phyloP scores from a whole-genome alignment of 1,140 invertebrate species.

The Lasaia peninsularis region DNA sequence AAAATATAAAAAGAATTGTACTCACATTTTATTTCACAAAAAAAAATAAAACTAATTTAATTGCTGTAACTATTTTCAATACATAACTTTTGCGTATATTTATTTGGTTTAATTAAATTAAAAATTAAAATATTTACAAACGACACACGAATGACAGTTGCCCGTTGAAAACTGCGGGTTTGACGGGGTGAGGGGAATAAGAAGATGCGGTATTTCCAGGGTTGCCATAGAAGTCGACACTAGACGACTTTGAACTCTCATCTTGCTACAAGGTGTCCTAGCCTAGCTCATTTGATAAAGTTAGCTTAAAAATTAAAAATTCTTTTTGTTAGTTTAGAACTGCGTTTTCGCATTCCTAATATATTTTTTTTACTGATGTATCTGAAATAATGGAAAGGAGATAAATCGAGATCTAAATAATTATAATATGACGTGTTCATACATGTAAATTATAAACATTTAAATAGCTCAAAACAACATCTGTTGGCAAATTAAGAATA shows the following conservation, averaged over 20 bases:
- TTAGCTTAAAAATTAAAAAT: no score
- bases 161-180: background rate
- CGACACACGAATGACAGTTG: slow-evolving; percentile 10
- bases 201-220: background rate
- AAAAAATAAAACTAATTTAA: slow-evolving; percentile 13
- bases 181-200: background rate
- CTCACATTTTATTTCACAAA: slow-evolving; percentile 6
- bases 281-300: no score
- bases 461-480: no score
- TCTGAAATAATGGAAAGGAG: no score
- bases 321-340: no score
- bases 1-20: background rate
- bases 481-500: no score
- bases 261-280: no score
- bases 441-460: no score
- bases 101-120: slow-evolving; percentile 9
- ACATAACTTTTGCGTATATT: slow-evolving; percentile 4
- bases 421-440: no score
- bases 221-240: background rate
- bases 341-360: no score
- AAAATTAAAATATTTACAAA: slow-evolving; percentile 15
- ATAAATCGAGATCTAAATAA: no score
- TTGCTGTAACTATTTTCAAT: slow-evolving; percentile 8
- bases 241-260: background rate
- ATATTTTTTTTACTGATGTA: no score